A percentile compares a stretch with the other conserved stretches of the same genome.
Evolutionary conservation across 1,140 invertebrate genomes (phyloP).

Genomic region (Heliothis virescens): DNA sequence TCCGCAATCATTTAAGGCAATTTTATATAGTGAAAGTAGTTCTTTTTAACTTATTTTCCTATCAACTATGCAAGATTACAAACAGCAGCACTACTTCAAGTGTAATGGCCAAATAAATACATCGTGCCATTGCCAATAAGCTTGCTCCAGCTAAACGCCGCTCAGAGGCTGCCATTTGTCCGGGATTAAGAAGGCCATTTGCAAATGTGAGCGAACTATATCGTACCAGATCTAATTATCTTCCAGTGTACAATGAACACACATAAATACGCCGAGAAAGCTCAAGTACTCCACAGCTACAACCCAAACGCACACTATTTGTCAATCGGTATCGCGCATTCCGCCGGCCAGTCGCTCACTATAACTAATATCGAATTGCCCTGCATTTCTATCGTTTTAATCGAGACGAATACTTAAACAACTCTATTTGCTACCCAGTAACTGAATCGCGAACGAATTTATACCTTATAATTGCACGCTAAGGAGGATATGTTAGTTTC

Average conservation of each 20-base stretch:
- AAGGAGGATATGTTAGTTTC: constrained; percentile 31
- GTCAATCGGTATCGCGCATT: constrained; percentile 43
- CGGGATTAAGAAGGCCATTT: no score
- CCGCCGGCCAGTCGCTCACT: constrained; percentile 36
- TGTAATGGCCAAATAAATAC: no score
- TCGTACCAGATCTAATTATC: neutral
- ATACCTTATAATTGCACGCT: constrained; percentile 55
- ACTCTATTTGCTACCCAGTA: constrained; percentile 16
- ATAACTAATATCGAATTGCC: constrained; percentile 65
- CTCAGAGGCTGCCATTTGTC: no score
- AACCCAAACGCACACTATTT: constrained; percentile 29
- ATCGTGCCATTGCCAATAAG: no score
- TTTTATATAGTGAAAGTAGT: no score
- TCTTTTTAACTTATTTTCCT: no score
- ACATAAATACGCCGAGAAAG: neutral
- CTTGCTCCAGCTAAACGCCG: neutral
- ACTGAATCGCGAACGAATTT: constrained; percentile 49
- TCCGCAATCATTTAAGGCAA: no score
- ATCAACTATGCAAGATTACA: no score
- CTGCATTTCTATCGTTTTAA: constrained; percentile 70
- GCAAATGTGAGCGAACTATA: neutral
- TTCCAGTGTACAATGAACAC: neutral
- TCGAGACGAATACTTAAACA: constrained; percentile 48
- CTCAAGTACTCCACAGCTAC: neutral
- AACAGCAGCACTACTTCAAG: no score